phyloP scores from a whole-genome alignment of 2,888 invertebrate species.

The Aspidapion aeneum region DNA sequence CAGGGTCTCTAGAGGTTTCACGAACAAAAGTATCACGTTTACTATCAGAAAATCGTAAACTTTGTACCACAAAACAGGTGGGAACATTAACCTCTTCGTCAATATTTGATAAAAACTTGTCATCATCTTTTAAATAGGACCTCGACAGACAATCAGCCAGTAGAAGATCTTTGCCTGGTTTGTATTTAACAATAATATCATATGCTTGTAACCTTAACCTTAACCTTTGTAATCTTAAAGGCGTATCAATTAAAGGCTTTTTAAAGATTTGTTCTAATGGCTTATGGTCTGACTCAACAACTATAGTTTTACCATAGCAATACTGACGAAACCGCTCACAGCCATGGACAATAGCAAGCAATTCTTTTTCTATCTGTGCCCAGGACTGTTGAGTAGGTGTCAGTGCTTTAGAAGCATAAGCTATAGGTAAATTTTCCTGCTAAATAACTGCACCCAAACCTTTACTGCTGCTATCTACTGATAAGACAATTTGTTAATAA shows the following conservation, averaged over 20 bases:
- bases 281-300: slow-evolving; percentile 21
- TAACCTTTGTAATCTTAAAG: background rate
- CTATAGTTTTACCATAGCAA: slow-evolving; percentile 24
- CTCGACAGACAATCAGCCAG: slow-evolving; percentile 14
- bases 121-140: background rate
- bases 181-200: background rate
- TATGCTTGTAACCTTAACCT: background rate
- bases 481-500: slow-evolving; percentile 8
- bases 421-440: slow-evolving; percentile 29
- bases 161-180: background rate
- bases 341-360: slow-evolving; percentile 24
- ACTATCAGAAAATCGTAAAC: slow-evolving; percentile 5
- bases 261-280: background rate
- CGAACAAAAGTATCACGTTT: slow-evolving; percentile 19
- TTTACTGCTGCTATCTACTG: slow-evolving; percentile 25
- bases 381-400: slow-evolving; percentile 27
- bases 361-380: slow-evolving; percentile 32
- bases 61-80: background rate
- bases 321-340: slow-evolving; percentile 13
- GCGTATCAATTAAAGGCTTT: background rate
- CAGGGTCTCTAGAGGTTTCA: no score
- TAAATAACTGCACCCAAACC: slow-evolving; percentile 27
- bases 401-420: slow-evolving; percentile 32
- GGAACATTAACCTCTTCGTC: background rate
- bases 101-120: background rate